A percentile compares a stretch with the other conserved stretches of the same genome.
Evolutionary conservation across 1,140 invertebrate genomes (phyloP).

Genomic region (Drosophila littoralis): DNA sequence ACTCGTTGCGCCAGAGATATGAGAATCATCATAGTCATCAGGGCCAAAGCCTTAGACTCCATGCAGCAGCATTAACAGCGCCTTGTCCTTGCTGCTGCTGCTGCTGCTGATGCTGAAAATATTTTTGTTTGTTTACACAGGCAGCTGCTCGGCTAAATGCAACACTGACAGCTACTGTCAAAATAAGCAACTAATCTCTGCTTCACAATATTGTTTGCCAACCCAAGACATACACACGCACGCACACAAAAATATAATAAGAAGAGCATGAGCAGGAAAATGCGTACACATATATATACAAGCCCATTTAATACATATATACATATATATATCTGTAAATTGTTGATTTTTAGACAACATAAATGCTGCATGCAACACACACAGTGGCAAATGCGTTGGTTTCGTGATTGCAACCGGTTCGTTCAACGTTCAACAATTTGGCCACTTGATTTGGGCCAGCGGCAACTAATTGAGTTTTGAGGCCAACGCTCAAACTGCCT

Average conservation of each 20-base stretch:
- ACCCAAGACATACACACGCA: slow-evolving; percentile 6
- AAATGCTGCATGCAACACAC: slow-evolving; percentile 15
- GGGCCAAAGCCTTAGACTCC: slow-evolving; percentile 18
- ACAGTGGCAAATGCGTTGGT: slow-evolving; percentile 15
- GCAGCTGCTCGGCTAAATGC: slow-evolving; percentile 56
- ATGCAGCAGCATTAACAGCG: slow-evolving; percentile 33
- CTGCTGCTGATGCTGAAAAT: slow-evolving; percentile 21
- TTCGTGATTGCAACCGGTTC: not conserved
- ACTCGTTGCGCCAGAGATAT: slow-evolving; percentile 68
- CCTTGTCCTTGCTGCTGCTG: slow-evolving; percentile 19
- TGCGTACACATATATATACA: not conserved
- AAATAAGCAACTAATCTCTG: slow-evolving; percentile 77
- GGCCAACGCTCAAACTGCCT: not conserved
- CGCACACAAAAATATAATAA: slow-evolving; percentile 1
- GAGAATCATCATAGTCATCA: slow-evolving; percentile 68
- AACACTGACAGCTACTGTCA: slow-evolving; percentile 78
- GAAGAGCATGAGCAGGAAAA: not conserved
- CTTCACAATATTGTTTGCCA: slow-evolving; percentile 68
- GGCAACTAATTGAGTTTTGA: slow-evolving; percentile 55
- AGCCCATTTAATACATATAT: not conserved
- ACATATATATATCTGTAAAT: not conserved
- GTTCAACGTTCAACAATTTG: slow-evolving; percentile 16
- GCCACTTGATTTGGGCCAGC: slow-evolving; percentile 45
- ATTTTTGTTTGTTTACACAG: slow-evolving; percentile 63
- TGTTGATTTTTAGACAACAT: slow-evolving; percentile 35